Evolutionary conservation across 2,888 invertebrate species (phyloP).

Genomic region (Lasiommata megera): DNA sequence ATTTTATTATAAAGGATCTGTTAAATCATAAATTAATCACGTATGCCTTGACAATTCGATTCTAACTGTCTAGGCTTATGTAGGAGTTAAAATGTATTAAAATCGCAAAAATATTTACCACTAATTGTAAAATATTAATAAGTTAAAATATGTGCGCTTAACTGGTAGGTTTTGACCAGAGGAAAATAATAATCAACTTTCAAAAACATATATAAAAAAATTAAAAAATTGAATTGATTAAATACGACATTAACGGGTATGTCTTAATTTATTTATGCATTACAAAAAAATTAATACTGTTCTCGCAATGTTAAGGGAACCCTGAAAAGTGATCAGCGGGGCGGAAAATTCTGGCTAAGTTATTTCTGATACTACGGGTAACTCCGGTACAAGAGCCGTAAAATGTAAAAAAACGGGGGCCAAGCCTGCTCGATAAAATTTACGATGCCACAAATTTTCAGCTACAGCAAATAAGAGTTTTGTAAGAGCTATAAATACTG

Average conservation of each 20-base stretch:
- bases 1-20: no score
- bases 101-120: no score
- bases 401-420: slow-evolving; percentile 15
- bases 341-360: slow-evolving; percentile 10
- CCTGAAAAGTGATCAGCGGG: slow-evolving; percentile 3
- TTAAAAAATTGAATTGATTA: no score
- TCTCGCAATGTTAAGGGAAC: neutral
- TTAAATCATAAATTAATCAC: no score
- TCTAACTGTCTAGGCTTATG: no score
- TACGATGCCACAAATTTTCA: slow-evolving; percentile 16
- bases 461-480: slow-evolving; percentile 18
- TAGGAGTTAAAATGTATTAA: no score
- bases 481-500: slow-evolving; percentile 15
- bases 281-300: neutral
- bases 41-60: no score
- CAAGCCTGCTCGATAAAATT: slow-evolving; percentile 16
- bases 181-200: no score
- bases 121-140: no score
- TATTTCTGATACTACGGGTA: slow-evolving; percentile 6
- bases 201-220: no score
- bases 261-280: neutral
- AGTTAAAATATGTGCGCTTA: no score
- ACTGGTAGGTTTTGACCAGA: no score
- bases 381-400: slow-evolving; percentile 16
- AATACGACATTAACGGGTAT: neutral